Conservation (phyloP, 1,140 invertebrate species). For the Drosophila pallidifrons region DNA sequence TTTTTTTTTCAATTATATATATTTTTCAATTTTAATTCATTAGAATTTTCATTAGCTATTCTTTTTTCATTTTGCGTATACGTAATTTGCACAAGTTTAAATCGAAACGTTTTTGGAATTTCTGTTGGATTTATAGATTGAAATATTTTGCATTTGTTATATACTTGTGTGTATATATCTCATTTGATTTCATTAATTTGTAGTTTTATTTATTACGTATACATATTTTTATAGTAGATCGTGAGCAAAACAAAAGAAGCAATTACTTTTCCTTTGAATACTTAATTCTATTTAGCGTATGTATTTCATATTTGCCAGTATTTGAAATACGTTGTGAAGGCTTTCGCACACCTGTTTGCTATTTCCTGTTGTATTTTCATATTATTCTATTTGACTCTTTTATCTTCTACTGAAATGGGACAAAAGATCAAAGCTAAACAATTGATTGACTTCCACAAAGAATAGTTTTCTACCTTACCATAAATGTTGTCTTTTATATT, state of each 20-base stretch:
- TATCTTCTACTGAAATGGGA: background rate
- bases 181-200: background rate
- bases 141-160: background rate
- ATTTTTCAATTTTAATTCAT: background rate
- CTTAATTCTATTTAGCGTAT: background rate
- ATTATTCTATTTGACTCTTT: background rate
- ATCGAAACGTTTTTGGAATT: background rate
- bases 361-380: background rate
- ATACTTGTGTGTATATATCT: background rate
- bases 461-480: background rate
- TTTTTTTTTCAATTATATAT: background rate
- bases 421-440: too few species aligned
- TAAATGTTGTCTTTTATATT: background rate
- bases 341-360: background rate
- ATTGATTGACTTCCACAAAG: background rate
- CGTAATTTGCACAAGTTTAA: background rate
- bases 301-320: background rate
- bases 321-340: background rate
- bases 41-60: background rate
- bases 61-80: background rate
- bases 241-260: too few species aligned
- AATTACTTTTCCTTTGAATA: too few species aligned
- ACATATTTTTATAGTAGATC: background rate
- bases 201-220: background rate
- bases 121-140: background rate